Evolutionary conservation across 2,113 vertebrate species (phyloP).

Genomic region (Osmerus mordax): DNA sequence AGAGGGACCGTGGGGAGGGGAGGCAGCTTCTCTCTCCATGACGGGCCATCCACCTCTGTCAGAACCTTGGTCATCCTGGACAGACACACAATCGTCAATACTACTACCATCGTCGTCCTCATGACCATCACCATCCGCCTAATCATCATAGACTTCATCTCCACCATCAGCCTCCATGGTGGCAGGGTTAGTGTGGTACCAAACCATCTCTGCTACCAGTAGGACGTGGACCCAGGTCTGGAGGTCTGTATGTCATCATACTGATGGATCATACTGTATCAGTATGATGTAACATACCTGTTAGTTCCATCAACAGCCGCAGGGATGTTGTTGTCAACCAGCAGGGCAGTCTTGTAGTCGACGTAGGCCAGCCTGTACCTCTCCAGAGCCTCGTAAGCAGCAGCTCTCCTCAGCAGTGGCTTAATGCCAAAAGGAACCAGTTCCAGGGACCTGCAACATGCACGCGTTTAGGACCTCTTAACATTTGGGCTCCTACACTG

Average conservation of each 20-base stretch:
- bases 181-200: too few species aligned
- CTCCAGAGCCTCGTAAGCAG: constrained; percentile 86
- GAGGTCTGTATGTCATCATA: too few species aligned
- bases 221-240: too few species aligned
- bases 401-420: constrained; percentile 82
- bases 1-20: constrained; percentile 82
- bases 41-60: constrained; percentile 77
- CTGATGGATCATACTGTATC: too few species aligned
- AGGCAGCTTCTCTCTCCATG: constrained; percentile 89
- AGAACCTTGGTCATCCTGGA: constrained; percentile 88
- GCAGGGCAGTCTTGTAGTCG: constrained; percentile 87
- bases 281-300: constrained; percentile 67
- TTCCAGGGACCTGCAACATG: constrained; percentile 59
- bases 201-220: too few species aligned
- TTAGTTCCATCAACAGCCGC: constrained; percentile 86
- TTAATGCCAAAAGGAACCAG: constrained; percentile 83
- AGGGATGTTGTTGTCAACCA: constrained; percentile 77
- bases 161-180: too few species aligned
- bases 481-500: too few species aligned
- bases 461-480: not conserved
- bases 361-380: constrained; percentile 82
- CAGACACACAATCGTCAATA: constrained; percentile 1
- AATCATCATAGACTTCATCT: too few species aligned
- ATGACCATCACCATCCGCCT: not conserved
- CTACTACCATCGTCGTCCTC: too few species aligned